phyloP scores from a whole-genome alignment of 2,797 vertebrate species.

The Eupleurogrammus muticus region DNA sequence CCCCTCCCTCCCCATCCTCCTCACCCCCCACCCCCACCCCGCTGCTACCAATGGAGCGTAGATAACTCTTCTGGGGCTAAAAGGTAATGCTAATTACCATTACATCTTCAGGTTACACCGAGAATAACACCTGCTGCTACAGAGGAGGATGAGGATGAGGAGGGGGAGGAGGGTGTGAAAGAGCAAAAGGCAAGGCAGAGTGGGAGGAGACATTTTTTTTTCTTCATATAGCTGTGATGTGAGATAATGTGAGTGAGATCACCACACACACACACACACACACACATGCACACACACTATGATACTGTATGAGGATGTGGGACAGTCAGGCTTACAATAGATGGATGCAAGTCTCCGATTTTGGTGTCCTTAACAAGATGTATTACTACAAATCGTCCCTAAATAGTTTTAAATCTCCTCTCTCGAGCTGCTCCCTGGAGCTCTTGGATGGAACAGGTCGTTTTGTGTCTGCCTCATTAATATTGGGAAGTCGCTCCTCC shows the following conservation, averaged over 20 bases:
- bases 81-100: slow-evolving; percentile 73
- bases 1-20: no score
- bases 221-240: slow-evolving; percentile 70
- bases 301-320: slow-evolving; percentile 32
- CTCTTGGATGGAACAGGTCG: no score
- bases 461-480: no score
- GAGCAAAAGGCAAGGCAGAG: slow-evolving; percentile 54
- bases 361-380: no score
- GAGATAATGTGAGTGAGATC: slow-evolving; percentile 75
- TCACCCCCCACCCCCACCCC: no score
- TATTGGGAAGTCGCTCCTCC: no score
- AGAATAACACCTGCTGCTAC: slow-evolving; percentile 86
- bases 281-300: no score
- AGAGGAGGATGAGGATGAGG: slow-evolving; percentile 16
- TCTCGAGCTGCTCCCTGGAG: no score
- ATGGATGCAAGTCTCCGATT: slow-evolving; percentile 3
- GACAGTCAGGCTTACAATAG: slow-evolving; percentile 1
- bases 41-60: slow-evolving; percentile 45
- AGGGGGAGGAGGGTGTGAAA: slow-evolving; percentile 34
- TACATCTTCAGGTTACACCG: slow-evolving; percentile 74
- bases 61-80: slow-evolving; percentile 58
- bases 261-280: slow-evolving; percentile 33
- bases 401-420: no score
- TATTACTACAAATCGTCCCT: no score
- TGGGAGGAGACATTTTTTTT: slow-evolving; percentile 69